These are phyloP conservation scores for Malurus splendens DNA, from an alignment of 2,797 vertebrate genomes.

Conservation along the genomic window DNA sequence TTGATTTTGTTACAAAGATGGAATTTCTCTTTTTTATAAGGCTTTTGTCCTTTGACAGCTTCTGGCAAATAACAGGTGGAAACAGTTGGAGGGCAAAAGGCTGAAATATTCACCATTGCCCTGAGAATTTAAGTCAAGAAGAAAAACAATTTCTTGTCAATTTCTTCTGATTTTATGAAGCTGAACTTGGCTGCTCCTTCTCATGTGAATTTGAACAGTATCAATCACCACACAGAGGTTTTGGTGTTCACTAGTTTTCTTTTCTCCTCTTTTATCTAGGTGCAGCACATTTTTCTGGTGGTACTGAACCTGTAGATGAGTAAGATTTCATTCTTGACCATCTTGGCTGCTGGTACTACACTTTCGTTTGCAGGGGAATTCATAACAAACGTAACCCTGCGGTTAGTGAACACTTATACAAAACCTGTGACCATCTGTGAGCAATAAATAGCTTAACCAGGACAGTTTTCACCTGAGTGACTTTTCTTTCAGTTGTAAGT, in stretches of 20 bases:
- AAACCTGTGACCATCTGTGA: background rate
- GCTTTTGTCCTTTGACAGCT: background rate
- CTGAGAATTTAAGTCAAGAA: background rate
- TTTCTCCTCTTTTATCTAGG: background rate
- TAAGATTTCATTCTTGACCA: background rate
- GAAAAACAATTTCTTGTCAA: background rate
- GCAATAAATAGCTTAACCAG: background rate
- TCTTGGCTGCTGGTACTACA: background rate
- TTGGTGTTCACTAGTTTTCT: background rate
- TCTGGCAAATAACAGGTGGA: background rate
- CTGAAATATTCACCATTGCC: background rate
- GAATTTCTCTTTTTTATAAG: background rate
- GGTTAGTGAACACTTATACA: background rate
- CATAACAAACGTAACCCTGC: background rate
- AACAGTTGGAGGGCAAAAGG: background rate
- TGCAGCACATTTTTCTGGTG: background rate
- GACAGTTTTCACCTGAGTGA: background rate
- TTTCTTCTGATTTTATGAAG: background rate
- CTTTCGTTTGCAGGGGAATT: background rate
- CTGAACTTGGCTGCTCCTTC: background rate
- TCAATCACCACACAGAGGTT: background rate
- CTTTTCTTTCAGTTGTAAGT: background rate
- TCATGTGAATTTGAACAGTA: background rate
- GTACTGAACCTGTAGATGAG: background rate
- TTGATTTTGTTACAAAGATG: background rate